phyloP scores from a whole-genome alignment of 2,113 vertebrate genomes.

The Jacana jacana region DNA sequence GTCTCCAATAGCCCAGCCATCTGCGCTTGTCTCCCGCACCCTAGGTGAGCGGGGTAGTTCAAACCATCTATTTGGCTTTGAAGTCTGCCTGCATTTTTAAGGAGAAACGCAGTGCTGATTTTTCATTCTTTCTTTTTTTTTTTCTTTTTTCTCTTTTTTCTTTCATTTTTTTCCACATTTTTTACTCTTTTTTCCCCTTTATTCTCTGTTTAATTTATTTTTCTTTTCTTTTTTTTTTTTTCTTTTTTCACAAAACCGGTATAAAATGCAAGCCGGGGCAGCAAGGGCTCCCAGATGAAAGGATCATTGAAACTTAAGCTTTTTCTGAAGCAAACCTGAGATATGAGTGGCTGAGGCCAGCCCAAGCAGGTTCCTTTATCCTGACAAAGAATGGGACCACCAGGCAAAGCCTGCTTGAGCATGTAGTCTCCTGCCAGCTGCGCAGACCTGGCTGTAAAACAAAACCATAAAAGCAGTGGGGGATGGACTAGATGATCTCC shows the following conservation, averaged over 20 bases:
- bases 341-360: background rate
- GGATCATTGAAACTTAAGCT: background rate
- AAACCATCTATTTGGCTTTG: background rate
- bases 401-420: background rate
- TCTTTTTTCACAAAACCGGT: background rate
- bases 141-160: no score
- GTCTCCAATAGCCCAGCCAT: background rate
- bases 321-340: background rate
- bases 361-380: background rate
- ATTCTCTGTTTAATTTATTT: accelerated
- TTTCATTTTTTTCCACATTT: accelerated
- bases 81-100: background rate
- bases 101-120: background rate
- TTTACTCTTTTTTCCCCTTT: background rate
- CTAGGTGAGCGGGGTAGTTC: background rate
- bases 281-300: background rate
- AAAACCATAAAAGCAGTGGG: background rate
- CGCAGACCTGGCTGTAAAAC: background rate
- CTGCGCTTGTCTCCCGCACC: background rate
- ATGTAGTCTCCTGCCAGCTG: background rate
- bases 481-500: no score
- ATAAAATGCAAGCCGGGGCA: background rate
- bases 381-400: background rate
- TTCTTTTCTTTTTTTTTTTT: no score
- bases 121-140: background rate